Evolutionary conservation across 2,888 invertebrate species (phyloP).

Genomic region (Brenthis daphne): DNA sequence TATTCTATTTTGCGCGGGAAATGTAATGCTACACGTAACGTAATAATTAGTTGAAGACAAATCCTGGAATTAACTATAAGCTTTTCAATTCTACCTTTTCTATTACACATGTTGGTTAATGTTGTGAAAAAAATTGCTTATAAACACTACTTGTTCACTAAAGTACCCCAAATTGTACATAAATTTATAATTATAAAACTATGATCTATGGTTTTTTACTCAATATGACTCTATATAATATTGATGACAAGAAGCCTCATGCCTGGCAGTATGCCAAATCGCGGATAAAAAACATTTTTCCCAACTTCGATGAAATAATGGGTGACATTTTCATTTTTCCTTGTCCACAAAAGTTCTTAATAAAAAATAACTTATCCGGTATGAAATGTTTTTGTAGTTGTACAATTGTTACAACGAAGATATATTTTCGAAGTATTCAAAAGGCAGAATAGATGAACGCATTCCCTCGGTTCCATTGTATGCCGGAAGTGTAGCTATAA

Average conservation of each 20-base stretch:
- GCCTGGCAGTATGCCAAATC: conserved; percentile 58
- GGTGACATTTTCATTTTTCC: conserved; percentile 36
- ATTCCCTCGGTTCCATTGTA: conserved; percentile 33
- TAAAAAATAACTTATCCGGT: conserved; percentile 31
- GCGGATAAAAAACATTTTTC: conserved; percentile 51
- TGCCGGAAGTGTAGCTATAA: conserved; percentile 46
- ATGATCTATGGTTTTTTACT: conserved; percentile 20
- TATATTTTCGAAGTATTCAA: conserved; percentile 44
- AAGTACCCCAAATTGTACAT: not conserved
- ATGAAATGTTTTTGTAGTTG: conserved; percentile 21
- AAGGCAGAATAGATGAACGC: conserved; percentile 54
- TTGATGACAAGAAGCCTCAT: conserved; percentile 44
- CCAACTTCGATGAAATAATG: conserved; percentile 37
- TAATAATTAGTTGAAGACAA: conserved; percentile 10
- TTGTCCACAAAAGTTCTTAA: conserved; percentile 25
- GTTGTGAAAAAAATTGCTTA: too few species aligned
- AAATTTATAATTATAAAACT: conserved; percentile 4
- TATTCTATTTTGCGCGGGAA: conserved; percentile 40
- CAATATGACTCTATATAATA: conserved; percentile 26
- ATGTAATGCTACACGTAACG: conserved; percentile 14
- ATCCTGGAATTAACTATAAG: not conserved
- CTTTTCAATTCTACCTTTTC: not conserved
- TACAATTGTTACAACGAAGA: conserved; percentile 29
- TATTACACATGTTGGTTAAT: not conserved
- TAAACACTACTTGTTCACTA: not conserved